phyloP scores from a whole-genome alignment of 2,797 vertebrate genomes.

The Enoplosus armatus region DNA sequence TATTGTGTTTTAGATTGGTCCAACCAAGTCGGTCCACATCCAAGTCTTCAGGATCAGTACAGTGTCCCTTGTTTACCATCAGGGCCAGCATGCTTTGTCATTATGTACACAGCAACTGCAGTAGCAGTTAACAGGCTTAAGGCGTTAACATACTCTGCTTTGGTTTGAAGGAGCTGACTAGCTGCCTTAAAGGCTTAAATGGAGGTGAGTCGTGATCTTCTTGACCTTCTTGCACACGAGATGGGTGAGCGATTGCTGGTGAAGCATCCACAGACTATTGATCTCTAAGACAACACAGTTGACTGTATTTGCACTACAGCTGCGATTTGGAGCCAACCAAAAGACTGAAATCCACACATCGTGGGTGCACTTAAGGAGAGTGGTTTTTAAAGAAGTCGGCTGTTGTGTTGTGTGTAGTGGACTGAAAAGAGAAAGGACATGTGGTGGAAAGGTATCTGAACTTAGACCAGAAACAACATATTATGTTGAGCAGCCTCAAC shows the following conservation, averaged over 20 bases:
- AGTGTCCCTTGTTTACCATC: constrained; percentile 12
- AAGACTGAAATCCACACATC: constrained; percentile 32
- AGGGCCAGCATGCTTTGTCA: not conserved
- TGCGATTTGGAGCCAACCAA: constrained; percentile 28
- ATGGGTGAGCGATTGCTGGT: constrained; percentile 32
- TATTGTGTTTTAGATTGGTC: not conserved
- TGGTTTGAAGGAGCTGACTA: constrained; percentile 42
- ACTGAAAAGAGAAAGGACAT: constrained; percentile 33
- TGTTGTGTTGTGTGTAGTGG: constrained; percentile 34
- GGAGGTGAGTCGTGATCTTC: constrained; percentile 40
- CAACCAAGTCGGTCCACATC: not conserved
- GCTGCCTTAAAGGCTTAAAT: constrained; percentile 58
- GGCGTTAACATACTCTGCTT: constrained; percentile 38
- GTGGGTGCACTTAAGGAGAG: constrained; percentile 36
- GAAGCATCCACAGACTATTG: constrained; percentile 11
- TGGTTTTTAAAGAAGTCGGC: constrained; percentile 47
- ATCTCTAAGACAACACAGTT: constrained; percentile 2
- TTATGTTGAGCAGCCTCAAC: constrained; percentile 16
- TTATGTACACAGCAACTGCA: not conserved
- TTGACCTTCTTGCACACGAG: constrained; percentile 23
- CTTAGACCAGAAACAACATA: constrained; percentile 48
- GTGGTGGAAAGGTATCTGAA: constrained; percentile 53
- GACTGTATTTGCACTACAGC: not conserved
- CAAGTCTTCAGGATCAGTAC: not conserved
- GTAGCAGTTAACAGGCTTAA: constrained; percentile 64